phyloP scores from a whole-genome alignment of 2,797 vertebrate species.

The Sparus aurata region DNA sequence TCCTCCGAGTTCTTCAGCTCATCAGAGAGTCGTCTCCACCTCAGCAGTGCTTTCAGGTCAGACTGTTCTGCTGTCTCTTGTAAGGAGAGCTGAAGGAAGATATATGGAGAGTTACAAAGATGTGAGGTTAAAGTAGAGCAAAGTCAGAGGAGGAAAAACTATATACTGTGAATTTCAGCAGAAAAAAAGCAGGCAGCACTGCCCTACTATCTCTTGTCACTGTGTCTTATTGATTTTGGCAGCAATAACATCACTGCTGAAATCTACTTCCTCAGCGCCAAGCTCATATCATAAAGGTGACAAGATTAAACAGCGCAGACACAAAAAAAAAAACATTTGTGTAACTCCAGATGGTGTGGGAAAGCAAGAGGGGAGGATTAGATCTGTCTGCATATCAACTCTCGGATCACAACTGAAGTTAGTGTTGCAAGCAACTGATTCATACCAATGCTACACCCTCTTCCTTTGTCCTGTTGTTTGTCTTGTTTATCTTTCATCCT shows the following conservation, averaged over 20 bases:
- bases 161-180: conserved; percentile 9
- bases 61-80: conserved; percentile 85
- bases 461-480: conserved; percentile 24
- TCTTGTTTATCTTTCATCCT: not conserved
- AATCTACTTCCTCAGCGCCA: conserved; percentile 16
- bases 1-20: conserved; percentile 92
- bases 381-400: conserved; percentile 40
- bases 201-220: not conserved
- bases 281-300: conserved; percentile 45
- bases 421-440: conserved; percentile 31
- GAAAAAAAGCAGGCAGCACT: conserved; percentile 12
- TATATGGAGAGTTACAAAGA: not conserved
- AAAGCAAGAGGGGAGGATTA: conserved; percentile 54
- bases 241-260: conserved; percentile 15
- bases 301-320: conserved; percentile 40
- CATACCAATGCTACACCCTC: conserved; percentile 6
- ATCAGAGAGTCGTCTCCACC: conserved; percentile 91
- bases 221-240: conserved; percentile 34
- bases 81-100: conserved; percentile 82
- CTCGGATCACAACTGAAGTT: conserved; percentile 33
- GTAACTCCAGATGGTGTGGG: conserved; percentile 57
- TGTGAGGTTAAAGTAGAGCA: not conserved
- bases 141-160: not conserved
- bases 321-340: conserved; percentile 55
- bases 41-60: conserved; percentile 91